Percentiles rank a stretch among this genome's conserved stretches.
Conservation (phyloP, 2,888 invertebrate species). For the Perithous albicinctus region DNA sequence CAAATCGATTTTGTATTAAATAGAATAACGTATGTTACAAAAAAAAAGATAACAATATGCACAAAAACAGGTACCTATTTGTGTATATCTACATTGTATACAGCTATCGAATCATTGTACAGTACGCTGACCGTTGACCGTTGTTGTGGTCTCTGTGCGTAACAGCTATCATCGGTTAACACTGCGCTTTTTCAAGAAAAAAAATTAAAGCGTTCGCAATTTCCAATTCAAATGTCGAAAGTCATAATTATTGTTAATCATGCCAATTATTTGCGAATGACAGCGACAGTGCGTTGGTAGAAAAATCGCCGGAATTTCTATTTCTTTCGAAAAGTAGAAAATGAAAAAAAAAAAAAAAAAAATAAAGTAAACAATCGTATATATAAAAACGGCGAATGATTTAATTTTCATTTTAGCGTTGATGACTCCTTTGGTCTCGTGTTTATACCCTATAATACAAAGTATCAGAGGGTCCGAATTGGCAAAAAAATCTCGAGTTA, state of each 20-base stretch:
- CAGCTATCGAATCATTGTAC: conserved; percentile 62
- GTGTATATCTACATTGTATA: conserved; percentile 69
- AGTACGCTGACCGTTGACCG: conserved; percentile 34
- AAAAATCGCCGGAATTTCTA: conserved; percentile 29
- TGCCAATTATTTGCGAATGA: conserved; percentile 16
- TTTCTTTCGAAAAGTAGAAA: background rate
- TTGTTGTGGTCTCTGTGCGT: conserved; percentile 26
- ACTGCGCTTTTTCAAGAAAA: background rate
- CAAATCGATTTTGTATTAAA: conserved; percentile 80
- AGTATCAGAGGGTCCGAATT: conserved; percentile 3
- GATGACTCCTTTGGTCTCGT: conserved; percentile 31
- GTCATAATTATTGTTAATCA: conserved; percentile 10
- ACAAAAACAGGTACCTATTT: conserved; percentile 73
- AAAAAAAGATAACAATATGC: conserved; percentile 77
- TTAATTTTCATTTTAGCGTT: conserved; percentile 23
- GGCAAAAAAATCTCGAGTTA: background rate
- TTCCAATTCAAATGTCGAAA: background rate
- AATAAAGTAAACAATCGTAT: conserved; percentile 15
- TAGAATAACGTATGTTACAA: conserved; percentile 78
- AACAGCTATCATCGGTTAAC: conserved; percentile 18
- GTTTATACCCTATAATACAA: background rate
- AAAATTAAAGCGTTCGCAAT: background rate
- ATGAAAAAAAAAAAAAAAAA: background rate
- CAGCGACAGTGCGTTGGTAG: conserved; percentile 13
- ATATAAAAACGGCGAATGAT: conserved; percentile 34